These are phyloP conservation scores for Denticeps clupeoides DNA, from an alignment of 2,797 vertebrate species.

Conservation along the genomic window DNA sequence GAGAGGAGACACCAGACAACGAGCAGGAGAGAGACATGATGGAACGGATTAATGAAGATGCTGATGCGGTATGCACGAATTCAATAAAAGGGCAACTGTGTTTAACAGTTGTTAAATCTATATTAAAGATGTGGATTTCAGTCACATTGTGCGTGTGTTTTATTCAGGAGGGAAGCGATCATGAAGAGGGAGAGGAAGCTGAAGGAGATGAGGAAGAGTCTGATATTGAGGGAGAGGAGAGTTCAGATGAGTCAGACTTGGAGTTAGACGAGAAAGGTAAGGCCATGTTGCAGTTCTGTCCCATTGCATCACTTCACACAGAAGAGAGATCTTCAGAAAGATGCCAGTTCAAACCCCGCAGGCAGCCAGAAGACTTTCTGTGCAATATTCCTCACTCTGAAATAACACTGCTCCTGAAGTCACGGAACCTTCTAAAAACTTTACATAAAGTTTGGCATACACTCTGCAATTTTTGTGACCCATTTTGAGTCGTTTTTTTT, in stretches of 20 bases:
- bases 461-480: too few relatives aligned
- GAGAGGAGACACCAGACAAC: conserved; percentile 76
- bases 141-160: not conserved
- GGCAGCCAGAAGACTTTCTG: too few relatives aligned
- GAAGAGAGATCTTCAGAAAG: too few relatives aligned
- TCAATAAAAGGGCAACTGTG: conserved; percentile 1
- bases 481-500: too few relatives aligned
- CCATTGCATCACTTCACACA: too few relatives aligned
- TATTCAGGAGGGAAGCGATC: conserved; percentile 73
- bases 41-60: conserved; percentile 62
- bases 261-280: conserved; percentile 92
- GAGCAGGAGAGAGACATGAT: conserved; percentile 69
- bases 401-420: too few relatives aligned
- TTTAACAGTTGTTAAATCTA: not conserved
- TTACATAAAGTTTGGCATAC: too few relatives aligned
- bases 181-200: conserved; percentile 77
- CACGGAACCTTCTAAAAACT: too few relatives aligned
- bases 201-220: conserved; percentile 85
- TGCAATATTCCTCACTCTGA: too few relatives aligned
- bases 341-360: too few relatives aligned
- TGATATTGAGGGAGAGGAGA: conserved; percentile 76
- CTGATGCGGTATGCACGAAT: conserved; percentile 40
- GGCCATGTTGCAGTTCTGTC: too few relatives aligned
- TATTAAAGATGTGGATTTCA: not conserved
- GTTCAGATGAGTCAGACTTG: conserved; percentile 86